Conservation (phyloP, 2,888 invertebrate species). For the Zelleria hepariella region DNA sequence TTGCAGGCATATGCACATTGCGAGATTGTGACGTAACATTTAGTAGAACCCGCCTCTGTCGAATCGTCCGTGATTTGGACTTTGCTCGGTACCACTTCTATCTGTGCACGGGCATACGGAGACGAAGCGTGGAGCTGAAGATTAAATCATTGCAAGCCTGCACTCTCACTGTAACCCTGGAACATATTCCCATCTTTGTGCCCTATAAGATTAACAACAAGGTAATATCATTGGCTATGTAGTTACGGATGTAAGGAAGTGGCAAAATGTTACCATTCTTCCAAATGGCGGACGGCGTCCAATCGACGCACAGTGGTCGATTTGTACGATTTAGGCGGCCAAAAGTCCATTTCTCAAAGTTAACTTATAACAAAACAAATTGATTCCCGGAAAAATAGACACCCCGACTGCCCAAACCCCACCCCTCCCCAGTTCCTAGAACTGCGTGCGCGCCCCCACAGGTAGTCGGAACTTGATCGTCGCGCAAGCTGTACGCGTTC, state of each 20-base stretch:
- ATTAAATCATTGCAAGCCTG: constrained; percentile 52
- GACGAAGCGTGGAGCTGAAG: constrained; percentile 26
- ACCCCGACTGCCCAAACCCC: no score
- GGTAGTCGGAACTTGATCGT: no score
- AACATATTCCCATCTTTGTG: constrained; percentile 39
- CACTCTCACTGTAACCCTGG: constrained; percentile 32
- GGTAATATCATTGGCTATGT: constrained; percentile 24
- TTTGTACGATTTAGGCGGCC: no score
- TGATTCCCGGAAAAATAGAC: no score
- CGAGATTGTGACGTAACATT: constrained; percentile 47
- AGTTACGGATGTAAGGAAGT: background rate
- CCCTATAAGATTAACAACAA: constrained; percentile 52
- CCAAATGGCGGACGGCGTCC: background rate
- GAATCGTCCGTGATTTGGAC: constrained; percentile 49
- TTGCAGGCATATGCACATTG: constrained; percentile 47
- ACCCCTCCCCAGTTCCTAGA: no score
- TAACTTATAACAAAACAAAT: no score
- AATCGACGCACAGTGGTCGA: no score
- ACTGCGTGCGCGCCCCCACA: no score
- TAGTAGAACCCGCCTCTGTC: constrained; percentile 35
- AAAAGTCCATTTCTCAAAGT: no score
- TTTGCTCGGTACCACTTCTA: constrained; percentile 57
- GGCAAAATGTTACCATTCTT: constrained; percentile 1
- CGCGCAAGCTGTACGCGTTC: no score
- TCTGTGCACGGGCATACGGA: constrained; percentile 45